Percentiles rank a stretch among this genome's conserved stretches.
Evolutionary conservation across 2,888 invertebrate genomes (phyloP).

Genomic region (Pogonocherus hispidulus): DNA sequence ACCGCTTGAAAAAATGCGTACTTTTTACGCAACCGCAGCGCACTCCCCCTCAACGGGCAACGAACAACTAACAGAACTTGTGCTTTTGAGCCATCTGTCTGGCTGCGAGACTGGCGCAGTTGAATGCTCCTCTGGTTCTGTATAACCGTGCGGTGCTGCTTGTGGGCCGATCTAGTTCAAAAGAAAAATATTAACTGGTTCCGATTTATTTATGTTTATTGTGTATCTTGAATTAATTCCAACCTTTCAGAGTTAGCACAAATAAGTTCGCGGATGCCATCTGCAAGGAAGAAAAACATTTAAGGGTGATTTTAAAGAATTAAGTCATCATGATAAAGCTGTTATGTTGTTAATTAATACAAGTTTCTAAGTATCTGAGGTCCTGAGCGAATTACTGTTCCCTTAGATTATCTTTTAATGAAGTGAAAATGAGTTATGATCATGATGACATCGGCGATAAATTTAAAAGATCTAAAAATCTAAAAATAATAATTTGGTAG

Average conservation of each 20-base stretch:
- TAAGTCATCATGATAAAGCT: no score
- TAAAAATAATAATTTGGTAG: no score
- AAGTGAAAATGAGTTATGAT: no score
- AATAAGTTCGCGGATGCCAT: background rate
- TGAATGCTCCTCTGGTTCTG: constrained; percentile 35
- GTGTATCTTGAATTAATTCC: constrained; percentile 47
- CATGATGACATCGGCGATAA: no score
- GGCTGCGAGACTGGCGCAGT: constrained; percentile 42
- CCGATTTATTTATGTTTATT: constrained; percentile 62
- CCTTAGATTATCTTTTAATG: no score
- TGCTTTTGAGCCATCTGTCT: constrained; percentile 46
- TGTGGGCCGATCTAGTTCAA: constrained; percentile 57
- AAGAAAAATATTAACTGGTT: constrained; percentile 62
- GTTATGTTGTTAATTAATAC: no score
- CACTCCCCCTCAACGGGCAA: constrained; percentile 30
- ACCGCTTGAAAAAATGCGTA: constrained; percentile 22
- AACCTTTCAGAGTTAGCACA: constrained; percentile 27
- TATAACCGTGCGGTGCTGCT: constrained; percentile 36
- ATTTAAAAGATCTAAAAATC: no score
- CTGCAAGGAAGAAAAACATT: background rate
- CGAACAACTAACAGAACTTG: constrained; percentile 45
- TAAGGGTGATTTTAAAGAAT: background rate
- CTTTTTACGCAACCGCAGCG: constrained; percentile 38
- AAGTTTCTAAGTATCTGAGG: no score
- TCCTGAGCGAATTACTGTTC: no score